Evolutionary conservation across 2,113 vertebrate genomes (phyloP).

Genomic region (Pygoscelis antarcticus): DNA sequence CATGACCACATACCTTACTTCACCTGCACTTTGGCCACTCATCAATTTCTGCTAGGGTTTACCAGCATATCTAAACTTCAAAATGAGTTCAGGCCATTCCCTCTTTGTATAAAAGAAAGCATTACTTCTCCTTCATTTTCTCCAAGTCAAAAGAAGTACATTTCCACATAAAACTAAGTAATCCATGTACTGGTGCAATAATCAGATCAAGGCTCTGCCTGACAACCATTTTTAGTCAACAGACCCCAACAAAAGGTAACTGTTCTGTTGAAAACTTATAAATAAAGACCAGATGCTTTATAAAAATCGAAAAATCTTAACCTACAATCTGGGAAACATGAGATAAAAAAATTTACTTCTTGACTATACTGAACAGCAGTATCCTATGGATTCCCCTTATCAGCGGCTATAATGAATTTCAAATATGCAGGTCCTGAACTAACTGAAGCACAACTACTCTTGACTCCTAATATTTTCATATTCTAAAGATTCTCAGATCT

Average conservation of each 20-base stretch:
- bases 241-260: not conserved
- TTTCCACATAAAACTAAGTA: not conserved
- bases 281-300: not conserved
- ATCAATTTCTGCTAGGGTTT: not conserved
- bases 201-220: not conserved
- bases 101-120: not conserved
- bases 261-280: not conserved
- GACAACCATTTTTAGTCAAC: not conserved
- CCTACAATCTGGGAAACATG: not conserved
- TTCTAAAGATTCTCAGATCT: not conserved
- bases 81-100: not conserved
- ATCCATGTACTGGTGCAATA: not conserved
- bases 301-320: not conserved
- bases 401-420: not conserved
- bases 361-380: not conserved
- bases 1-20: not conserved
- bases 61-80: not conserved
- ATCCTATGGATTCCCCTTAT: not conserved
- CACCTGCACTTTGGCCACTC: slow-evolving; percentile 33
- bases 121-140: not conserved
- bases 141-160: not conserved
- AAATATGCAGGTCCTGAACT: not conserved
- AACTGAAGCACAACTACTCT: not conserved
- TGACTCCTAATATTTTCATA: not conserved
- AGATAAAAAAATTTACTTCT: not conserved